A percentile compares a stretch with the other conserved stretches of the same genome.
Conservation (phyloP, 2,888 invertebrate genomes). For the Rugalucina vietnamica region DNA sequence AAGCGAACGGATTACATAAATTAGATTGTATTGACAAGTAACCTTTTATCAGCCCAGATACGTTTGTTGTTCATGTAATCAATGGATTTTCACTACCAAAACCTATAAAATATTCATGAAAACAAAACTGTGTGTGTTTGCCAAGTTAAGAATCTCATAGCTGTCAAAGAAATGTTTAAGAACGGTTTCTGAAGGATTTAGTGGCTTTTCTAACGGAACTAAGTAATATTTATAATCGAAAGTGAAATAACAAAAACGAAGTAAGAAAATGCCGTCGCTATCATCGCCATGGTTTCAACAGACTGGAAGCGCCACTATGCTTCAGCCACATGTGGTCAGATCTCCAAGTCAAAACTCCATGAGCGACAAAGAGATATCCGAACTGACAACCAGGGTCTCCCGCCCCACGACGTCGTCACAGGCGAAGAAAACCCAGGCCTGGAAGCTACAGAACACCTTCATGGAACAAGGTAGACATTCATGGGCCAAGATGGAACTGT, state of each 20-base stretch:
- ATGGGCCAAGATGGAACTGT: constrained; percentile 79
- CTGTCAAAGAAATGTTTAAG: neutral
- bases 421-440: constrained; percentile 67
- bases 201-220: neutral
- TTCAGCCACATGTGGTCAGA: constrained; percentile 52
- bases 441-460: constrained; percentile 72
- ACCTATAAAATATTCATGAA: neutral
- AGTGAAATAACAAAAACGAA: no score
- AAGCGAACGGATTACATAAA: neutral
- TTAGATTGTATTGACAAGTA: neutral
- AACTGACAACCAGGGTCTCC: constrained; percentile 67
- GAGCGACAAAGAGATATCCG: constrained; percentile 69
- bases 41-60: neutral
- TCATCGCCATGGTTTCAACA: constrained; percentile 77
- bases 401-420: constrained; percentile 72
- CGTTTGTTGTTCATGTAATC: neutral
- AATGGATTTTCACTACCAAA: neutral
- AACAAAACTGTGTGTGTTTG: neutral
- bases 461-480: constrained; percentile 74
- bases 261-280: constrained; percentile 69
- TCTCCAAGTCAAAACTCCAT: constrained; percentile 63
- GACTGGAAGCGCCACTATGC: constrained; percentile 63
- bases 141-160: neutral
- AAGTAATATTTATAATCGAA: no score
- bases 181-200: neutral